These are phyloP conservation scores for Nibea coibor DNA, from an alignment of 2,113 vertebrate genomes.

Conservation along the genomic window DNA sequence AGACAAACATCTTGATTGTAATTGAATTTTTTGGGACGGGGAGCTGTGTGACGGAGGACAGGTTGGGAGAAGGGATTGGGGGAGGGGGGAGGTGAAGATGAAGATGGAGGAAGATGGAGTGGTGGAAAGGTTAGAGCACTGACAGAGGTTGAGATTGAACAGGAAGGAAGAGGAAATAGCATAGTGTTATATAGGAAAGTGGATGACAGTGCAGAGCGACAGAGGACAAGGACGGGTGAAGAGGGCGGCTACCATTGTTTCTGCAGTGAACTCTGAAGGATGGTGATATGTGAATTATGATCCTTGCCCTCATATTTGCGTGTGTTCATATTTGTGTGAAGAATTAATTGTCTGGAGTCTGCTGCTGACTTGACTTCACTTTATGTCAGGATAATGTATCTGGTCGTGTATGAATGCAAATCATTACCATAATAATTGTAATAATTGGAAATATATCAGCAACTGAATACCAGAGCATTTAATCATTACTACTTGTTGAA, in stretches of 20 bases:
- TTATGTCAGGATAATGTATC: background rate
- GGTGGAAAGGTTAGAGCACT: slow-evolving; percentile 59
- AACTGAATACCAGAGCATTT: too few relatives aligned
- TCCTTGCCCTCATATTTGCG: background rate
- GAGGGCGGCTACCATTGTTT: slow-evolving; percentile 42
- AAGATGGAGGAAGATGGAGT: slow-evolving; percentile 63
- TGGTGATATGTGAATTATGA: slow-evolving; percentile 1
- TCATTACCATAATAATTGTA: too few relatives aligned
- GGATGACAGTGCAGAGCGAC: slow-evolving; percentile 44
- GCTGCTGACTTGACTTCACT: background rate
- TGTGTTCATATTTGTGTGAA: background rate
- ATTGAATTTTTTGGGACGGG: slow-evolving; percentile 85
- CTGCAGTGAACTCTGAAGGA: slow-evolving; percentile 7
- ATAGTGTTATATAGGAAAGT: slow-evolving; percentile 47
- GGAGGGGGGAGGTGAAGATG: slow-evolving; percentile 23
- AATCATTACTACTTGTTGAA: too few relatives aligned
- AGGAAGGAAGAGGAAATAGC: slow-evolving; percentile 71
- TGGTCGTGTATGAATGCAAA: too few relatives aligned
- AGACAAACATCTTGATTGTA: slow-evolving; percentile 85
- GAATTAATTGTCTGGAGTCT: background rate
- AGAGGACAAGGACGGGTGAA: slow-evolving; percentile 35
- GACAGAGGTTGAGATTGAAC: slow-evolving; percentile 72
- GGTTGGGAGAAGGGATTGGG: slow-evolving; percentile 46
- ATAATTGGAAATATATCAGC: too few relatives aligned
- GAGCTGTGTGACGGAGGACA: slow-evolving; percentile 62